phyloP scores from a whole-genome alignment of 2,888 invertebrate genomes.

The Piscicola geometra region DNA sequence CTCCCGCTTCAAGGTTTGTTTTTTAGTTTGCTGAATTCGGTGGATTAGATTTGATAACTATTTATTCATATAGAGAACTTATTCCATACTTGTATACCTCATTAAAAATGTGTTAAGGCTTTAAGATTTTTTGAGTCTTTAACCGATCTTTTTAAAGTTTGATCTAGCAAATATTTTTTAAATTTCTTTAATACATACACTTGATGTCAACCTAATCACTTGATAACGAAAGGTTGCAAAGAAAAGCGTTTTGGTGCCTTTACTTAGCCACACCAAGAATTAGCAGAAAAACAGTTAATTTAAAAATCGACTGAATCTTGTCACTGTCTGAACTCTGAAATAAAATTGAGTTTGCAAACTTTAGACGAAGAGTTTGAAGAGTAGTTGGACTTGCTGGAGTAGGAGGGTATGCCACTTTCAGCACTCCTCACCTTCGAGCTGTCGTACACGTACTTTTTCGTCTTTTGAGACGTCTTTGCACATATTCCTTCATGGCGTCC shows the following conservation, averaged over 20 bases:
- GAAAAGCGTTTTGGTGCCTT: too few species aligned
- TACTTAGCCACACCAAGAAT: too few species aligned
- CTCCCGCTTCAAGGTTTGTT: slow-evolving; percentile 1
- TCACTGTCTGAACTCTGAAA: too few species aligned
- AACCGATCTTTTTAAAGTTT: neutral
- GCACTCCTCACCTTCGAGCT: slow-evolving; percentile 12
- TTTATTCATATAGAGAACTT: neutral
- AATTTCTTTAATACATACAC: too few species aligned
- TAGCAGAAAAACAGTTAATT: too few species aligned
- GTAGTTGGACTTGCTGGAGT: neutral
- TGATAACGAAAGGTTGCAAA: too few species aligned
- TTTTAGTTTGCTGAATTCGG: neutral
- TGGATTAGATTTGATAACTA: neutral
- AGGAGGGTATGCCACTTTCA: neutral
- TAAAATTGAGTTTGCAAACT: neutral
- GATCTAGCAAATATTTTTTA: too few species aligned
- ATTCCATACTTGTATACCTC: neutral
- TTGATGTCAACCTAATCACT: too few species aligned
- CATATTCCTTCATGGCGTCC: neutral
- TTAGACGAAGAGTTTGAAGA: neutral
- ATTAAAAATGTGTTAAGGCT: too few species aligned
- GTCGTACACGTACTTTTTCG: slow-evolving; percentile 3
- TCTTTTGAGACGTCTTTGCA: neutral
- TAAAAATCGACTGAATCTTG: too few species aligned
- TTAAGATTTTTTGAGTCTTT: slow-evolving; percentile 17